Evolutionary conservation across 1,140 invertebrate genomes (phyloP), one percentile per base, ranked within the genome.

Genomic region (Condylostylus longicornis): DNA sequence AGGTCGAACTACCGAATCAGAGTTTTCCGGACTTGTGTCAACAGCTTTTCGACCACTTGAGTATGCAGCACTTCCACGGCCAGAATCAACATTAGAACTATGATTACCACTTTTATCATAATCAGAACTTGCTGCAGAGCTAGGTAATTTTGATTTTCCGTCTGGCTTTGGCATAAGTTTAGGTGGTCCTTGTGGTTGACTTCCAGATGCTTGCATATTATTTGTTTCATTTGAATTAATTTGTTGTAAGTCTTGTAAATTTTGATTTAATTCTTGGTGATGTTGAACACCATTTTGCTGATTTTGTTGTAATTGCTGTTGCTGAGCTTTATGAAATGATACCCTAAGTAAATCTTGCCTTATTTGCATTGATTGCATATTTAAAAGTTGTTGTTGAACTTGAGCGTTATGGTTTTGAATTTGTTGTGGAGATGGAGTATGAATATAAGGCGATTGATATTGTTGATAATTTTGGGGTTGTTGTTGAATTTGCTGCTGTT

Each of bases 31-130:
- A 25, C 28, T 40, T 17, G 35, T 44, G 9, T 59, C 50, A 19
- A 14, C 9, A 20, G 21, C 46, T 47, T 72, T 51, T 39, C 75
- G 60, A 2, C 75, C 77, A 48, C 77, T 82, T 10, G 76, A 79
- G 55, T 80, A 80, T 30, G 77, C 75, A 10, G 77, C 77, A 47
- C 77, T 79, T 14, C 78, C 78, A 48, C 78, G 67, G 10, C 78
- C 78, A 4, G 78, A 82, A 59, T 82, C 79, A 12, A 76, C 73
- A 49, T 77, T 77, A 1, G 75, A 78, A 0, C 74, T 77, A 43
- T 76, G 74, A 13, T 67, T 68, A 21, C 74, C 74, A 29, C 74
- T 67, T 56, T 79, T 78, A 48, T 79, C 75, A 47, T 79, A 79
- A 65, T 80, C 77, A 50, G 66, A 71, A 49, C 54, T 65, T 6